Evolutionary conservation across 1,140 invertebrate genomes (phyloP).

Genomic region (Paracyclopina nana): DNA sequence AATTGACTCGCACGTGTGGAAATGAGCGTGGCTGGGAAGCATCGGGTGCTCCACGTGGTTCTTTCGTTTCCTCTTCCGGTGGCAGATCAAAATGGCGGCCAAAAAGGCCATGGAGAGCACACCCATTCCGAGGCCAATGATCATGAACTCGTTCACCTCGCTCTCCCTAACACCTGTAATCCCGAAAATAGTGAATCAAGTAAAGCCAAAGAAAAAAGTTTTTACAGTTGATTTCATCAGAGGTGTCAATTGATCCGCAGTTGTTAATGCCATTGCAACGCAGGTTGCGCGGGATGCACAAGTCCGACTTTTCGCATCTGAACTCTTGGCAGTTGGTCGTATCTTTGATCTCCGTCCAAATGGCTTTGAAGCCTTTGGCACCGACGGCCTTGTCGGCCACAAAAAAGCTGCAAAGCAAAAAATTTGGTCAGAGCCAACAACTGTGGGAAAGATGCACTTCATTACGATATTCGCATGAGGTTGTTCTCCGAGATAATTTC

Average conservation of each 20-base stretch:
- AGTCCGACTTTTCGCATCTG: slow-evolving; percentile 41
- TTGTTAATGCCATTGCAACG: slow-evolving; percentile 25
- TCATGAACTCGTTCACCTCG: slow-evolving; percentile 21
- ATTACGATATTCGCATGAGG: slow-evolving; percentile 53
- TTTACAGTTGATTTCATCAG: slow-evolving; percentile 22
- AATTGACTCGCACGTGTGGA: slow-evolving; percentile 17
- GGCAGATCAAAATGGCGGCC: slow-evolving; percentile 21
- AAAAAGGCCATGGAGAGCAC: slow-evolving; percentile 19
- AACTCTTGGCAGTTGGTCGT: slow-evolving; percentile 33
- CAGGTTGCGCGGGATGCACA: slow-evolving; percentile 40
- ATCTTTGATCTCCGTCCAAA: slow-evolving; percentile 53
- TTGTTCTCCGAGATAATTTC: slow-evolving; percentile 64
- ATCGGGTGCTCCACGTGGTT: slow-evolving; percentile 14
- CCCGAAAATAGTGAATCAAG: background rate
- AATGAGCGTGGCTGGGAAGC: slow-evolving; percentile 15
- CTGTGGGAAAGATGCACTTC: slow-evolving; percentile 15
- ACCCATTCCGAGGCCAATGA: slow-evolving; percentile 20
- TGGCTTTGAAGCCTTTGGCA: slow-evolving; percentile 55
- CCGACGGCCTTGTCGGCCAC: slow-evolving; percentile 62
- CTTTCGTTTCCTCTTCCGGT: slow-evolving; percentile 16
- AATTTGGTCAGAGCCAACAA: background rate
- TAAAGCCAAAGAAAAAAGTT: background rate
- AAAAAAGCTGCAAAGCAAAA: slow-evolving; percentile 43
- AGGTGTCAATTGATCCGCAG: slow-evolving; percentile 24
- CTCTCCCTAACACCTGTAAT: slow-evolving; percentile 20